Percentiles rank a stretch among this genome's conserved stretches.
Evolutionary conservation across 35 echinoderm and acorn worm species (phyloP).

Genomic region (Chiridota heheva): DNA sequence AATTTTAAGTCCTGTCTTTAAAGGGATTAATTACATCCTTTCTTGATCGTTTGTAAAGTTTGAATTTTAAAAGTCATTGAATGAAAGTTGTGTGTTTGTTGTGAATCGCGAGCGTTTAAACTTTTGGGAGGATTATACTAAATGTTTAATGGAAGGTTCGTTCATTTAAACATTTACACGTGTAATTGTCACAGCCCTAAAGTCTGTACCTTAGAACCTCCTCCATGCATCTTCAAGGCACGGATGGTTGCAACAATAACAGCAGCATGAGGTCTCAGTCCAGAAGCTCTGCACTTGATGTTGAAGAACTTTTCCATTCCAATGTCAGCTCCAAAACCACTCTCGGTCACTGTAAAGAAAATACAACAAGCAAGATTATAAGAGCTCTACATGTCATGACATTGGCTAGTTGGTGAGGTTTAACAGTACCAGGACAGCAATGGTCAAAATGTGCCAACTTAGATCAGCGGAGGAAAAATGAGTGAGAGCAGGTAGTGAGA

Average conservation of each 20-base stretch:
- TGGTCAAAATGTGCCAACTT: background rate
- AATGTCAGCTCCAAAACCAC: conserved; percentile 99
- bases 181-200: too few relatives aligned
- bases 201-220: conserved; percentile 91
- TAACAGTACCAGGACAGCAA: background rate
- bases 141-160: too few relatives aligned
- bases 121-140: too few relatives aligned
- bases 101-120: too few relatives aligned
- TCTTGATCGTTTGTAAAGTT: too few relatives aligned
- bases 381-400: background rate
- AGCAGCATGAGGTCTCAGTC: conserved; percentile 74
- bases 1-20: too few relatives aligned
- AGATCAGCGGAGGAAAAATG: too few relatives aligned
- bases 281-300: conserved; percentile 94
- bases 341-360: conserved; percentile 84
- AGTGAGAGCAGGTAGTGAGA: too few relatives aligned
- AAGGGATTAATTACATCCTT: too few relatives aligned
- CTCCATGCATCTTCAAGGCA: conserved; percentile 98
- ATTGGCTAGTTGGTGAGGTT: background rate
- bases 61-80: too few relatives aligned
- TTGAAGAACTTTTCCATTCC: conserved; percentile 99
- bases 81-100: too few relatives aligned
- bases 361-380: background rate
- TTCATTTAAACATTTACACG: too few relatives aligned
- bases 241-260: conserved; percentile 88